Evolutionary conservation across 2,797 vertebrate genomes (phyloP), one percentile per base, ranked within the genome.

Genomic region (Thaleichthys pacificus): DNA sequence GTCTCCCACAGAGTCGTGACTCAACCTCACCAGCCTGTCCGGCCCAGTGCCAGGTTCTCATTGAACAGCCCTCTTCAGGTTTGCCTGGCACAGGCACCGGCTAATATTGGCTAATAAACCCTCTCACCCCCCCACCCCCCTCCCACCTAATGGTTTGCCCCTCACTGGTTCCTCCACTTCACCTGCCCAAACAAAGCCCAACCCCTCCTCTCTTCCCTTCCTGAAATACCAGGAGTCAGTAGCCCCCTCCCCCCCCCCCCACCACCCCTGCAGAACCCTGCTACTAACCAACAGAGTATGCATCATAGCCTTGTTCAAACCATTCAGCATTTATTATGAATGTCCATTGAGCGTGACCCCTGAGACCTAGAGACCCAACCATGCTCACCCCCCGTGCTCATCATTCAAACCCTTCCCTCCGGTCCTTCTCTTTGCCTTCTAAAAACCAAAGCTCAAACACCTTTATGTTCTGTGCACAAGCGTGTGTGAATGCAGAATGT

Each of bases 11-110:
- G 70, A 76, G 38, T 77, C 63, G 71, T 65, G 72, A 58, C 38
- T 64, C 35, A 8, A 38, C 64, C 26, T 61, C 66, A 51, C 57
- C 79, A 71, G 17, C 71, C 62, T 0, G 24, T 17, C 80, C 76
- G 1, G 63, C 72, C 4, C 92, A 89, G 28, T 93, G 90, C 81
- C 92, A 92, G 69, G 92, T 93, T 17, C 66, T 91, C 75, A 89
- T 91, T 8, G 93, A 93, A 85, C 92, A 90, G 73, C 87, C 91
- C 80, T 51, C 86, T 2, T 76, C 88, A 3, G 83, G 75, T 86
- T 81, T 93, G 70, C 89, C 90, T 77, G 90, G 91, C 74, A 81
- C 83, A 4, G 87, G 84, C 80, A 84, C 90, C 83, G 88, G 89
- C 80, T 92, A 91, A 83, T 79, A 84, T 75, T 75, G 80, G 64